Evolutionary conservation across 92 coral and sea anemone species (phyloP).

Genomic region (Heliopora coerulea): DNA sequence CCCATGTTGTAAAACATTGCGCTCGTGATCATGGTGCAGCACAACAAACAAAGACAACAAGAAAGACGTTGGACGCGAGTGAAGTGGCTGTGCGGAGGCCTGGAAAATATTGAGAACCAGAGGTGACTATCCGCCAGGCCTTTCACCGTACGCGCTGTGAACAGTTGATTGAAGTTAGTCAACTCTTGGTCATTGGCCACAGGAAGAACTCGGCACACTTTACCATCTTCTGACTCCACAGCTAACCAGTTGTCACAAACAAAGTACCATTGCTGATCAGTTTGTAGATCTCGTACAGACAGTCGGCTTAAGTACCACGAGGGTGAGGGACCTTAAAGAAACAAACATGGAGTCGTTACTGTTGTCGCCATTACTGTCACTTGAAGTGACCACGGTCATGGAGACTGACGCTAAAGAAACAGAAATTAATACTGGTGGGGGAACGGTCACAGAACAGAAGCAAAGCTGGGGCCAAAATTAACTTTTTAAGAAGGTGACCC

Average conservation of each 20-base stretch:
- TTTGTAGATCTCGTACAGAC: constrained; percentile 64
- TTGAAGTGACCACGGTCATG: too few species aligned
- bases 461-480: too few species aligned
- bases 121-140: constrained; percentile 93
- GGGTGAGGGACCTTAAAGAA: constrained; percentile 57
- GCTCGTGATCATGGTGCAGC: constrained; percentile 76
- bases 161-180: constrained; percentile 78
- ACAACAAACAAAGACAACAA: constrained; percentile 71
- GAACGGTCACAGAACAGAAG: too few species aligned
- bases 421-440: too few species aligned
- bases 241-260: constrained; percentile 97
- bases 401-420: too few species aligned
- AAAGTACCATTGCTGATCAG: constrained; percentile 69
- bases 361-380: too few species aligned
- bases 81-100: constrained; percentile 71
- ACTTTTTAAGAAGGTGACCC: too few species aligned
- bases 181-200: constrained; percentile 80
- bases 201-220: constrained; percentile 75
- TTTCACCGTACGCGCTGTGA: constrained; percentile 80
- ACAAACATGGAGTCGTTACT: too few species aligned
- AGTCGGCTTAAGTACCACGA: constrained; percentile 97
- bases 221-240: constrained; percentile 91
- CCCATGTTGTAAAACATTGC: constrained; percentile 84
- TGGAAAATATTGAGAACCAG: constrained; percentile 74
- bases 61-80: constrained; percentile 82